Evolutionary conservation across 2,888 invertebrate genomes (phyloP).

Genomic region (Epinotia bilunana): DNA sequence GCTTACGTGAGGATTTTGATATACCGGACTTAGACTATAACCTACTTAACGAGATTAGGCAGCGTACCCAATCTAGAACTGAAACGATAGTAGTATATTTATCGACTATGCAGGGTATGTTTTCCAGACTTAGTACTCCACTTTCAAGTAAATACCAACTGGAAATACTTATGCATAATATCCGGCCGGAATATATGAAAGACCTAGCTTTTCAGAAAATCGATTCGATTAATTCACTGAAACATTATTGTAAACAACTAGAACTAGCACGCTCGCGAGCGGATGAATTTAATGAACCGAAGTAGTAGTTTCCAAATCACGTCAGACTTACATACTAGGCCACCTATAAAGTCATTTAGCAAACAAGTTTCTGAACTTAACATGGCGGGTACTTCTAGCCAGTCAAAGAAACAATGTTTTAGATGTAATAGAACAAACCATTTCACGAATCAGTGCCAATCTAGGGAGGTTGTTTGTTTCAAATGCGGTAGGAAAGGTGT

Average conservation of each 20-base stretch:
- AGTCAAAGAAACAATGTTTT: too few relatives aligned
- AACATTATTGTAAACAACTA: not conserved
- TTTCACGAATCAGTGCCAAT: too few relatives aligned
- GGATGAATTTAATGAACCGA: not conserved
- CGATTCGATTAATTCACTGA: not conserved
- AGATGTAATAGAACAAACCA: too few relatives aligned
- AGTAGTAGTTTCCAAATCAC: not conserved
- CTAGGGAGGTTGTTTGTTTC: too few relatives aligned
- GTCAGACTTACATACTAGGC: not conserved
- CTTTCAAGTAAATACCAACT: not conserved
- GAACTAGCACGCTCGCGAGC: slow-evolving; percentile 1
- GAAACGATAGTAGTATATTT: not conserved
- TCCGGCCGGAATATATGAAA: not conserved
- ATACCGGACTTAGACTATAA: too few relatives aligned
- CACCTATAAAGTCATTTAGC: not conserved
- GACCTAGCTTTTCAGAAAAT: not conserved
- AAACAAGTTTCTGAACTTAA: not conserved
- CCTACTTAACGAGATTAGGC: too few relatives aligned
- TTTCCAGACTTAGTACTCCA: not conserved
- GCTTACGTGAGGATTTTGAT: too few relatives aligned
- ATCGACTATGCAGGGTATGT: slow-evolving; percentile 1
- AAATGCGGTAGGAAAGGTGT: too few relatives aligned
- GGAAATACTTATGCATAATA: not conserved
- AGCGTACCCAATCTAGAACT: too few relatives aligned
- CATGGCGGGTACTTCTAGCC: too few relatives aligned